Base-by-base conservation (phyloP, 2,888 invertebrate species). In the Cheilosia scutellata region DNA sequence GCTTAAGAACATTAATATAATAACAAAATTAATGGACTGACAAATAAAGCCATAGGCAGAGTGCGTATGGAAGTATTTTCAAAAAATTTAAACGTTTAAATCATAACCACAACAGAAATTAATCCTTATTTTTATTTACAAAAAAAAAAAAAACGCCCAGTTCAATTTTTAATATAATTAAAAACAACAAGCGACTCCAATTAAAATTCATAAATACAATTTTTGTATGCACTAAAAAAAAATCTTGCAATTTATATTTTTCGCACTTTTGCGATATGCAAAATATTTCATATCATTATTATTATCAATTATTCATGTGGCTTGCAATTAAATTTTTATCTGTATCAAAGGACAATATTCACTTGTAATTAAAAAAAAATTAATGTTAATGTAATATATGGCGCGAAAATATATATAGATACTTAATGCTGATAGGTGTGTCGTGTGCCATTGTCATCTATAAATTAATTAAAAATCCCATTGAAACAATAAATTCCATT, bases 141-240 rank as follows among this genome's bases (percentile, higher is more conserved):
- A 25, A 49, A 25, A 49, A 49, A 49, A 49, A 1, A 3, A 13
- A 27, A 4, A 0, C 3, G 13, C 40, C 40, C 20, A 63, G n/a
- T 51, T 51, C 66, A 40, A 66, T 60, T 76, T 71, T 76, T 76
- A 76, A 76, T 76, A 66, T 76, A 68, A 76, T 76, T 76, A 76
- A 66, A 76, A 66, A 76, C 29, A 76, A 76, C 76, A 76, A 66
- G 58, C 66, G 58, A 51, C 40, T 66, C 49, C 51, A 49, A 76
- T 76, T 76, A 68, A 76, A 58, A 76, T 76, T 27, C 66, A 76
- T 58, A 51, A 51, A 51, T 55, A 49, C 9, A 3, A 37, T 2
- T 20, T 20, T 20, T 25, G 29, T 49, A 20, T 44, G 44, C 55
- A 55, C 11, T 25, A 33, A 25, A 47, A 33, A 33, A 16, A 49